Conservation (phyloP, 2,113 vertebrate species). For the Amblyornis subalaris region DNA sequence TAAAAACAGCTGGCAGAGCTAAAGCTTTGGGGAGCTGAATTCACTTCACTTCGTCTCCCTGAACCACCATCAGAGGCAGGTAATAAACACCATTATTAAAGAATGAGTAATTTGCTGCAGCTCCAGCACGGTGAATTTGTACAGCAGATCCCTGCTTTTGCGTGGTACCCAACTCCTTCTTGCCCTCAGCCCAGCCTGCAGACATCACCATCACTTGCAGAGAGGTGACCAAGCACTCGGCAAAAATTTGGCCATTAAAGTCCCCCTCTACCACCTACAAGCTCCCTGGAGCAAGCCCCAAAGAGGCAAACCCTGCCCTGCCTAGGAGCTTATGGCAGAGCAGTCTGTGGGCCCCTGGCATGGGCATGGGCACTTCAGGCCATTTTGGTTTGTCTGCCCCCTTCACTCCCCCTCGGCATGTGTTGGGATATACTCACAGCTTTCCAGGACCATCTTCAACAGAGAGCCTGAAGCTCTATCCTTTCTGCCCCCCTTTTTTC, state of each 20-base stretch:
- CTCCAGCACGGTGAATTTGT: neutral
- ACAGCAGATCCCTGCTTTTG: neutral
- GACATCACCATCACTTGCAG: neutral
- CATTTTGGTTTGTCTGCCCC: neutral
- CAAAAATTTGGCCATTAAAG: neutral
- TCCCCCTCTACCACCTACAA: neutral
- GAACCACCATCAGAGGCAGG: slow-evolving; percentile 18
- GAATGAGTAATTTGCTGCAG: slow-evolving; percentile 55
- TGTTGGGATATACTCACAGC: neutral
- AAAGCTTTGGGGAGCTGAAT: slow-evolving; percentile 42
- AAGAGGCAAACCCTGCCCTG: fast-evolving
- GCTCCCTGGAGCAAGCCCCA: neutral
- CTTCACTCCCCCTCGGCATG: neutral
- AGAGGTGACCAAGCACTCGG: neutral
- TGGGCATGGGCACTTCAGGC: fast-evolving
- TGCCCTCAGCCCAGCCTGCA: neutral
- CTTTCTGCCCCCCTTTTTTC: neutral
- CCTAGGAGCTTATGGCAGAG: fast-evolving
- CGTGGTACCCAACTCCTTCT: neutral
- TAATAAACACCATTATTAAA: slow-evolving; percentile 43
- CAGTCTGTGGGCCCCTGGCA: neutral
- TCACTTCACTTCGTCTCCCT: neutral
- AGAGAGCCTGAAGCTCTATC: neutral
- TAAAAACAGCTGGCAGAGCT: slow-evolving; percentile 33
- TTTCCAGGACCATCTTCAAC: neutral